These are phyloP conservation scores for Cyprinus carpio DNA, from an alignment of 2,113 vertebrate species.

Conservation along the genomic window DNA sequence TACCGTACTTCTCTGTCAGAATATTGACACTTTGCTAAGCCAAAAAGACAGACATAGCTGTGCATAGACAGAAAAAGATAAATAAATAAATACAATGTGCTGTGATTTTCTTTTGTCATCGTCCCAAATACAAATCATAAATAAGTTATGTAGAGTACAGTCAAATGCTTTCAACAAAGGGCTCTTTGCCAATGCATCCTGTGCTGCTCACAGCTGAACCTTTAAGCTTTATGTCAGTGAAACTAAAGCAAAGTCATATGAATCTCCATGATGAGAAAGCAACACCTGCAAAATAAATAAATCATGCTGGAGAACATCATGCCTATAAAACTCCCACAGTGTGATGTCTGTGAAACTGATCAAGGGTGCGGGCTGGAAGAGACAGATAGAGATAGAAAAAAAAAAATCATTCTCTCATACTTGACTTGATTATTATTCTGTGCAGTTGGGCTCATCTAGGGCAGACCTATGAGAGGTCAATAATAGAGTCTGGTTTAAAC, in stretches of 20 bases:
- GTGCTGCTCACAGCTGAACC: constrained; percentile 54
- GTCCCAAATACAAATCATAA: constrained; percentile 45
- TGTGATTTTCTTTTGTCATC: constrained; percentile 22
- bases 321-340: constrained; percentile 62
- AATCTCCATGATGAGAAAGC: constrained; percentile 66
- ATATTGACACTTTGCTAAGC: neutral
- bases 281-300: constrained; percentile 72
- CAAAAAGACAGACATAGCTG: neutral
- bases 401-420: constrained; percentile 45
- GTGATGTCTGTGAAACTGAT: constrained; percentile 65
- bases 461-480: constrained; percentile 6
- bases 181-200: constrained; percentile 54
- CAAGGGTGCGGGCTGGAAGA: constrained; percentile 55
- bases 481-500: neutral
- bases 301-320: constrained; percentile 61
- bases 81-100: constrained; percentile 17
- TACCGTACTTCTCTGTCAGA: neutral
- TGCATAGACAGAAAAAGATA: neutral
- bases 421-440: constrained; percentile 65
- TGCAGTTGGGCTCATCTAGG: constrained; percentile 42
- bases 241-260: constrained; percentile 68
- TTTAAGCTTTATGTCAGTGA: constrained; percentile 58
- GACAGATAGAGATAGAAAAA: constrained; percentile 42
- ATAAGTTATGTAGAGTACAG: constrained; percentile 35
- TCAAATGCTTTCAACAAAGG: constrained; percentile 52